Evolutionary conservation across 1,140 invertebrate genomes (phyloP).

Genomic region (Drosophila sp.): DNA sequence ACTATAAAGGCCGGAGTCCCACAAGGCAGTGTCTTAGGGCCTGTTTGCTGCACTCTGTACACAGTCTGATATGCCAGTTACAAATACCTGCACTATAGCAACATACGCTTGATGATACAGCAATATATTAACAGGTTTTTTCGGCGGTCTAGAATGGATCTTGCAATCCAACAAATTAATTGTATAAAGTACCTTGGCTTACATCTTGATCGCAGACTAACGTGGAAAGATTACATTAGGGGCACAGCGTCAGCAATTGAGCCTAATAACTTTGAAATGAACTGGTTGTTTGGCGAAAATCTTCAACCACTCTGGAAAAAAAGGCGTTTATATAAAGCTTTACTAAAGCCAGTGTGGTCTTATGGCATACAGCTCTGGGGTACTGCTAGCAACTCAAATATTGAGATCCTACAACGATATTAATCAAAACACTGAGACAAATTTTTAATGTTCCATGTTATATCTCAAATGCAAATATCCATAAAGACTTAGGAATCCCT

Average conservation of each 20-base stretch:
- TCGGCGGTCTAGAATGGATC: too few species aligned
- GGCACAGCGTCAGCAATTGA: too few species aligned
- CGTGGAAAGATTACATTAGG: too few species aligned
- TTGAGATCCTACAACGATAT: constrained; percentile 25
- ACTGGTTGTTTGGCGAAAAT: too few species aligned
- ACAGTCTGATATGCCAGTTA: too few species aligned
- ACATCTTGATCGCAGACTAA: too few species aligned
- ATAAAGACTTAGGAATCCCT: too few species aligned
- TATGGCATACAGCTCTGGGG: constrained; percentile 50
- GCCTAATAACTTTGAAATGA: too few species aligned
- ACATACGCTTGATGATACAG: constrained; percentile 26
- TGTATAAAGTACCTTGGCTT: too few species aligned
- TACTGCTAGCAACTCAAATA: constrained; percentile 50
- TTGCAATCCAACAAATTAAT: too few species aligned
- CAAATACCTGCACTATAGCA: too few species aligned
- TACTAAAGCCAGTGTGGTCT: constrained; percentile 49
- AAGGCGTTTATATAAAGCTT: constrained; percentile 43
- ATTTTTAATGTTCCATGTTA: constrained; percentile 18
- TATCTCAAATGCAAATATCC: constrained; percentile 9
- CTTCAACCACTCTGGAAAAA: constrained; percentile 7
- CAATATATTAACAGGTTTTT: too few species aligned
- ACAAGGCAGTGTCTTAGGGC: constrained; percentile 6
- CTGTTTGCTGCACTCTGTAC: constrained; percentile 32
- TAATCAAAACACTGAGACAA: constrained; percentile 18
- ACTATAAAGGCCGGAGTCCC: neutral